phyloP scores from a whole-genome alignment of 1,140 invertebrate genomes.

The Ruditapes philippinarum region DNA sequence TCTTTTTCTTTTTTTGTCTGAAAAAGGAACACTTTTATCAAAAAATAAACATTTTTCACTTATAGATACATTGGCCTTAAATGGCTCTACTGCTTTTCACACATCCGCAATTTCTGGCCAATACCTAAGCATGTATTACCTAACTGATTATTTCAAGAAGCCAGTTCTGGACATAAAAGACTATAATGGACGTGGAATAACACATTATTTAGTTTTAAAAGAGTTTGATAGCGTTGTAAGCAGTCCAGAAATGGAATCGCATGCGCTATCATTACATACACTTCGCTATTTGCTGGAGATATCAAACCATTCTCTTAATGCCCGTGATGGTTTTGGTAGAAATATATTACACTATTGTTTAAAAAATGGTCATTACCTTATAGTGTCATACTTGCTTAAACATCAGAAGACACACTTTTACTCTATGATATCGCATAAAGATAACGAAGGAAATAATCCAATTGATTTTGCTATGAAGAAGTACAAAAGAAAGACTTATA shows the following conservation, averaged over 20 bases:
- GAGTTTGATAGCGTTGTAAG: neutral
- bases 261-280: neutral
- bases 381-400: neutral
- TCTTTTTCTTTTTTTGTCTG: neutral
- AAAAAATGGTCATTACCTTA: neutral
- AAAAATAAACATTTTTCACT: neutral
- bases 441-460: neutral
- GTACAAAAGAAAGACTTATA: neutral
- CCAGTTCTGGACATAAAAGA: neutral
- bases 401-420: neutral
- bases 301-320: neutral
- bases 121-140: neutral
- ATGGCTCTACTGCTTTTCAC: conserved; percentile 8
- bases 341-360: conserved; percentile 20
- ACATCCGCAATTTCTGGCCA: neutral
- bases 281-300: neutral
- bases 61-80: neutral
- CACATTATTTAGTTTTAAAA: conserved; percentile 4
- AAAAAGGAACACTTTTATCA: neutral
- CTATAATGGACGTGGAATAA: neutral
- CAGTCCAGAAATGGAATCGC: neutral
- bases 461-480: neutral
- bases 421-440: neutral
- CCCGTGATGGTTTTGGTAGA: neutral
- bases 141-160: neutral